Percentiles rank a stretch among this genome's conserved stretches.
phyloP scores from a whole-genome alignment of 2,888 invertebrate genomes.

The Cheilosia vernalis region DNA sequence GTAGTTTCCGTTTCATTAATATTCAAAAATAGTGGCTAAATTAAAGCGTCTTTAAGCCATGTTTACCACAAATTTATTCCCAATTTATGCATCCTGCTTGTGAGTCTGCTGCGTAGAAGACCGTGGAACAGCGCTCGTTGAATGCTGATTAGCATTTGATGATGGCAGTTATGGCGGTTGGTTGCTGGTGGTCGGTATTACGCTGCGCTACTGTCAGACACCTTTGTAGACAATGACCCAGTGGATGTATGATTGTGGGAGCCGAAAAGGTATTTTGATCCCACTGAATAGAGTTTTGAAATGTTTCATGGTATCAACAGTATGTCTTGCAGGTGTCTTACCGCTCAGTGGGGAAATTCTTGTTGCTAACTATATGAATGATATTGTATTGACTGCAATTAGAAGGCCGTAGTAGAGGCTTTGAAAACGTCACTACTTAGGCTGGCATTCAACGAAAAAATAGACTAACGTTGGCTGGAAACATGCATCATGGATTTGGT shows the following conservation, averaged over 20 bases:
- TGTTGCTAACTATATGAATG: too few species aligned
- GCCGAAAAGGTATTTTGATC: conserved; percentile 53
- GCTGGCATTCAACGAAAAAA: too few species aligned
- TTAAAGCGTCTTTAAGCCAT: conserved; percentile 74
- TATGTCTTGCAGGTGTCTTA: conserved; percentile 1
- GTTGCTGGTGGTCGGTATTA: not conserved
- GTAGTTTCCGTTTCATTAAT: conserved; percentile 73
- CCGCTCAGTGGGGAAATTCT: too few species aligned
- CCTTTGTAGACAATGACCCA: conserved; percentile 60
- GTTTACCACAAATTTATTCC: conserved; percentile 74
- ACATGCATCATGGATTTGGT: too few species aligned
- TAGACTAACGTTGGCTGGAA: too few species aligned
- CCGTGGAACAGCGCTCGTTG: conserved; percentile 50
- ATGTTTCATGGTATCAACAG: conserved; percentile 31
- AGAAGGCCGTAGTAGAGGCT: too few species aligned
- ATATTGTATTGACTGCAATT: too few species aligned
- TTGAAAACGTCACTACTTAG: too few species aligned
- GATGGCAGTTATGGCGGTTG: conserved; percentile 54
- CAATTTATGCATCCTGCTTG: conserved; percentile 75
- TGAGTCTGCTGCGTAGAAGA: conserved; percentile 37
- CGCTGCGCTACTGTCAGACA: conserved; percentile 16
- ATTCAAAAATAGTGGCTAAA: conserved; percentile 74
- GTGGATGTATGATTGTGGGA: conserved; percentile 64
- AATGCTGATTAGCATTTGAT: conserved; percentile 74
- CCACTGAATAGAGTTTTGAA: conserved; percentile 49